Conservation (phyloP, 1,140 invertebrate species). For the Drosophila sproati region DNA sequence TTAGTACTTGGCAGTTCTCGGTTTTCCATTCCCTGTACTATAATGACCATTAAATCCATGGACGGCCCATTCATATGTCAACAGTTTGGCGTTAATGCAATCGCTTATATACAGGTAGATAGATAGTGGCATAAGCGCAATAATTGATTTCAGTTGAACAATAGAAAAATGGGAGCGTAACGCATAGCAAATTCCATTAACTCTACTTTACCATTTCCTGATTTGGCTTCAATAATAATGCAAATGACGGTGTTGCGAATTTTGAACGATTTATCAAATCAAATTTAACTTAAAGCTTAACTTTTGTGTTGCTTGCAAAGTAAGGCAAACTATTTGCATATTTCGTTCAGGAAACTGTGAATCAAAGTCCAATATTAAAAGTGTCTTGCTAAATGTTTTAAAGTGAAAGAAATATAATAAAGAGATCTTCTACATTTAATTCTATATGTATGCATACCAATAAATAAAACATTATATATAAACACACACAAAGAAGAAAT, state of each 20-base stretch:
- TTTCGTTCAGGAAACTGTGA: too few relatives aligned
- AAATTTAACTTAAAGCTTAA: background rate
- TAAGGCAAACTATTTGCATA: too few relatives aligned
- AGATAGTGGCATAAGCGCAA: conserved; percentile 2
- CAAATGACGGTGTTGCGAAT: background rate
- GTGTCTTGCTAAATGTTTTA: too few relatives aligned
- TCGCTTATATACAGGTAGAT: conserved; percentile 1
- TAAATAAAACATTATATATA: background rate
- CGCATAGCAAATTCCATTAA: background rate
- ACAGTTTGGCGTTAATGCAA: conserved; percentile 11
- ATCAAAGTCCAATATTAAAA: too few relatives aligned
- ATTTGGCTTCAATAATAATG: background rate
- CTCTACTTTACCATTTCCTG: conserved; percentile 6
- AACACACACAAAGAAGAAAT: background rate
- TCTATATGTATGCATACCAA: background rate
- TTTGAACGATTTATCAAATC: background rate
- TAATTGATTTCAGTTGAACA: conserved; percentile 8
- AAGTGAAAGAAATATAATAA: too few relatives aligned
- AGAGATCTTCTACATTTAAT: background rate
- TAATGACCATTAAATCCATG: conserved; percentile 27
- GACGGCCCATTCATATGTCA: conserved; percentile 25
- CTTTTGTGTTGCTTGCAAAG: too few relatives aligned
- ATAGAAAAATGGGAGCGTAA: conserved; percentile 22
- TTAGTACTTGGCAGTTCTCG: conserved; percentile 4
- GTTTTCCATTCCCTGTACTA: background rate